phyloP scores from a whole-genome alignment of 2,797 vertebrate species.

The Natrix natrix region DNA sequence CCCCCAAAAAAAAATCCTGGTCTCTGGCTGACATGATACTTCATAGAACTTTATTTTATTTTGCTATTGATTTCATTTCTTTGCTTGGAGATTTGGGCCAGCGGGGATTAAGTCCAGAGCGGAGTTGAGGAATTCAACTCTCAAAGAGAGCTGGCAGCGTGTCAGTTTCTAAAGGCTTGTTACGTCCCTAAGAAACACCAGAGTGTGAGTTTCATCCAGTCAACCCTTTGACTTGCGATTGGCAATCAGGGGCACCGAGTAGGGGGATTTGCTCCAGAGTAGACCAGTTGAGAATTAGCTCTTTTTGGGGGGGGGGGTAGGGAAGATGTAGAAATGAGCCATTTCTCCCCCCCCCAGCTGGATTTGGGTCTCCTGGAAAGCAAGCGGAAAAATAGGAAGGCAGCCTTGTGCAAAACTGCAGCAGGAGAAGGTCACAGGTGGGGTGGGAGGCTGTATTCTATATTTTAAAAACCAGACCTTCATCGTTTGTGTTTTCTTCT shows the following conservation, averaged over 20 bases:
- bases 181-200: background rate
- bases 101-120: background rate
- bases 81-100: background rate
- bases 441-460: too few relatives aligned
- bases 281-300: background rate
- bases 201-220: background rate
- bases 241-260: background rate
- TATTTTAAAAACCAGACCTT: background rate
- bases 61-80: background rate
- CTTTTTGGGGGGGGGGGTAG: background rate
- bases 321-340: background rate
- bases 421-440: background rate
- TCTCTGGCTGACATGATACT: background rate
- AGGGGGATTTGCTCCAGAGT: background rate
- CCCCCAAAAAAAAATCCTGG: background rate
- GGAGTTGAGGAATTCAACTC: background rate
- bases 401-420: background rate
- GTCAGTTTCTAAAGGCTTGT: background rate
- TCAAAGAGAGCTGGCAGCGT: background rate
- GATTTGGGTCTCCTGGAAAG: background rate
- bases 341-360: background rate
- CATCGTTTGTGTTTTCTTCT: background rate
- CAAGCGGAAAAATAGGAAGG: background rate
- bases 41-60: background rate
- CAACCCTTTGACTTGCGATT: too few relatives aligned